Evolutionary conservation across 1,140 invertebrate species (phyloP), one percentile per base, ranked within the genome.

Genomic region (Heliconius himera): DNA sequence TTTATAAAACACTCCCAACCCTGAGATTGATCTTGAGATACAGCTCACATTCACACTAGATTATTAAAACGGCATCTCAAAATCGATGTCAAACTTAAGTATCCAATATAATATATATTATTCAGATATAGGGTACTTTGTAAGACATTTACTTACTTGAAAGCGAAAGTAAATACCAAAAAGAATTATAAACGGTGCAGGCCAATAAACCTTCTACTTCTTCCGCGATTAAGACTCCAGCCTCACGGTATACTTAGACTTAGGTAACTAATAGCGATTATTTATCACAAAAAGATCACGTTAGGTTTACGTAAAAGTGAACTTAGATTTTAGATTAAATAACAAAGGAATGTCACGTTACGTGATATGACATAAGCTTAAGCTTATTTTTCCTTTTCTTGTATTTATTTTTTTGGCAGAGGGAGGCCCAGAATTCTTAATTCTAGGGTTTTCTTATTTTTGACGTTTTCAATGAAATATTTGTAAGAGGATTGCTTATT

Each of bases 221-320:
- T 66, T 13, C 60, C 60, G 60, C 13, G n/a, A 66, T 0, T 66
- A 66, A 66, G 22, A 22, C 56, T 56, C 54, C n/a, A 51, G 4
- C 49, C n/a, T 56, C n/a, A 29, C 22, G 9, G 60, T 66, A 66
- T 29, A 13, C 56, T 66, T 66, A 29, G 26, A 13, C 60, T 66
- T 66, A 66, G 26, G 4, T 66, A 66, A 66, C 60, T 66, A 66
- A 66, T 66, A 29, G 9, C 13, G 60, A 22, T 66, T 11, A 66
- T 66, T 66, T 66, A 66, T 66, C 9, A 66, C 56, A 76, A 76
- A 76, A 76, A 66, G 33, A 66, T 26, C 60, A 18, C 20, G 66
- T 29, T 46, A 41, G 66, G 29, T 22, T 66, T 76, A 66, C 36
- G 56, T 76, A 76, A 60, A 41, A 13, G 36, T 66, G n/a, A 66